Evolutionary conservation across 1,140 invertebrate species (phyloP), one percentile per base, ranked within the genome.

Genomic region (Pissodes strobi): DNA sequence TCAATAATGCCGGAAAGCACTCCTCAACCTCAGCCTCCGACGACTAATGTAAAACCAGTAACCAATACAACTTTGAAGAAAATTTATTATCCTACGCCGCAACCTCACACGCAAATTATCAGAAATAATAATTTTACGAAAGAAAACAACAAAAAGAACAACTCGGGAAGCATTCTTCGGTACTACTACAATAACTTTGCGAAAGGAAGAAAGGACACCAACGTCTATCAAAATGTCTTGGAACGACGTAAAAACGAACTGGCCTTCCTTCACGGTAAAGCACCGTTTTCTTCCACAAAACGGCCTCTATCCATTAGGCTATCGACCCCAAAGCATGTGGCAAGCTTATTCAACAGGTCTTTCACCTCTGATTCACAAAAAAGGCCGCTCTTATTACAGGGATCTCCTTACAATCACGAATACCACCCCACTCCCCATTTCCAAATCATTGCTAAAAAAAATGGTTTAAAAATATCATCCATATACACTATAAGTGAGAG

Each of bases 391-490:
- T 57, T 77, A 41, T 55, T 78, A 25, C 70, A 70, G 49, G 67
- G 65, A 52, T 66, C 64, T 10, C 55, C 52, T 19, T 70, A 70
- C 46, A 65, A 70, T 52, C 46, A 64, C 49, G 51, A 66, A 45
- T 58, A 67, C 15, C 38, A 22, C 15, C 37, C 52, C 25, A 65
- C 79, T 64, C 76, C 81, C 15, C 81, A 81, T 67, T 82, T 82
- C 37, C 79, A 82, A 69, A 80, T 83, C 12, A 76, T 82, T 21
- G 80, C 81, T 10, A 79, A 80, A 63, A 81, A 79, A 71, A 81
- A 79, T 21, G 81, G 81, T 6, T 72, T 82, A 2, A 81, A 79
- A 69, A 81, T 82, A 39, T 81, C 81, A 38, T 80, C 81, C 4
- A 73, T 83, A 59, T 78, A 82, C 46, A 76, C 76, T 23, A 77